A percentile compares a stretch with the other conserved stretches of the same genome.
Conservation (phyloP, 2,113 vertebrate genomes). For the Sorex araneus region DNA sequence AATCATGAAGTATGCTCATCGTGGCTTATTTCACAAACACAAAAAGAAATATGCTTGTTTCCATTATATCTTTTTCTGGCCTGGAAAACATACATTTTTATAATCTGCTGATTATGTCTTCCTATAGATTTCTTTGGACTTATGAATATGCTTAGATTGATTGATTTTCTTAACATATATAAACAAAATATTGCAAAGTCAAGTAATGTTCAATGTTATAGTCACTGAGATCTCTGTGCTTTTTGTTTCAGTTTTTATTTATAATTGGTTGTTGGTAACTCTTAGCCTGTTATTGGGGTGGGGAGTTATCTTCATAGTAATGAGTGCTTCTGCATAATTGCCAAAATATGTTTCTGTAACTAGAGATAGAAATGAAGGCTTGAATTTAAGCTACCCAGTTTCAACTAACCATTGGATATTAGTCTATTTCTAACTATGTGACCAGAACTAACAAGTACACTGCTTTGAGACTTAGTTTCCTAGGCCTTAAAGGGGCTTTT, state of each 20-base stretch:
- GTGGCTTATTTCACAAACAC: neutral
- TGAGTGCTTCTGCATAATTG: neutral
- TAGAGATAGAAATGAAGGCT: neutral
- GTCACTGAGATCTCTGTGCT: neutral
- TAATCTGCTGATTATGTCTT: neutral
- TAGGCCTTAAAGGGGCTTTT: neutral
- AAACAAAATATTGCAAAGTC: neutral
- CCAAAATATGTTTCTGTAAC: neutral
- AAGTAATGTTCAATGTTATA: neutral
- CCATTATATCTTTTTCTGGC: neutral
- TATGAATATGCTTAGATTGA: neutral
- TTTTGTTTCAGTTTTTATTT: neutral
- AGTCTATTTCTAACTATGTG: neutral
- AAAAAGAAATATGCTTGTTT: neutral
- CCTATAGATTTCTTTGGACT: constrained; percentile 5
- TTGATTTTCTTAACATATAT: too few species aligned
- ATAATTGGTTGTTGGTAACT: neutral
- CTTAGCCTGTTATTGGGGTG: neutral
- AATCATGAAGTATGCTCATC: neutral
- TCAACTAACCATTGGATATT: neutral
- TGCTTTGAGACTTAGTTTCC: neutral
- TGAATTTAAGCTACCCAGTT: neutral
- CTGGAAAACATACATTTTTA: neutral
- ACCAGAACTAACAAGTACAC: neutral
- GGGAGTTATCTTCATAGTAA: neutral